These are phyloP conservation scores for Callinectes sapidus DNA, from an alignment of 2,888 invertebrate species.

Conservation along the genomic window DNA sequence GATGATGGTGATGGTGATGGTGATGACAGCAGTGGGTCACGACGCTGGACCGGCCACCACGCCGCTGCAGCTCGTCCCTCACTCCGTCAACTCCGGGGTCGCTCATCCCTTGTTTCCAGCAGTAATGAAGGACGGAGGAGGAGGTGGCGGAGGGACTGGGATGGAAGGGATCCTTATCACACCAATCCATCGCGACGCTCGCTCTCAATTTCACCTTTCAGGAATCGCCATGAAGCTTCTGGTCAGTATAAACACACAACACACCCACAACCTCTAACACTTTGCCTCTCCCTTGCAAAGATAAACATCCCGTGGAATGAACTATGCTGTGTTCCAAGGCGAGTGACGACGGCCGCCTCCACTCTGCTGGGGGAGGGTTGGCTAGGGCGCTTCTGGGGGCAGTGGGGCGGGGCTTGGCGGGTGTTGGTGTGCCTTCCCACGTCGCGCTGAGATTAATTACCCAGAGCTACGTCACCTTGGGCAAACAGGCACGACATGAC, in stretches of 20 bases:
- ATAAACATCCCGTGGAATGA: neutral
- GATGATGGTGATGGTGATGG: constrained; percentile 26
- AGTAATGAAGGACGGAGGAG: neutral
- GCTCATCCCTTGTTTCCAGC: neutral
- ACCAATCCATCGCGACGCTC: neutral
- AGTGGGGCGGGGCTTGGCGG: neutral
- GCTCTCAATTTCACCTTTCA: neutral
- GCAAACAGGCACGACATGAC: constrained; percentile 21
- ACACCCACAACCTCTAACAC: neutral
- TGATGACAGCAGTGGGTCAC: constrained; percentile 29
- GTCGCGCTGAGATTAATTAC: constrained; percentile 19
- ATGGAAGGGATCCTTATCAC: neutral
- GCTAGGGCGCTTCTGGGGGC: neutral
- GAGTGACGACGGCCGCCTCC: neutral
- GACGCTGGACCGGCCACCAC: neutral
- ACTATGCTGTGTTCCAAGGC: neutral
- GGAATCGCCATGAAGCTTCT: neutral
- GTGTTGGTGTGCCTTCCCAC: constrained; percentile 34
- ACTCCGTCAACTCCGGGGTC: neutral
- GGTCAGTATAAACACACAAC: neutral
- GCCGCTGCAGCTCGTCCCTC: neutral
- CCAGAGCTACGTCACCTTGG: constrained; percentile 25
- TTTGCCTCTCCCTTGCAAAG: neutral
- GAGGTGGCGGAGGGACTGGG: neutral
- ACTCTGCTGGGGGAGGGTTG: neutral